Base-by-base conservation (phyloP, 2,888 invertebrate genomes). In the Epirrita christyi region DNA sequence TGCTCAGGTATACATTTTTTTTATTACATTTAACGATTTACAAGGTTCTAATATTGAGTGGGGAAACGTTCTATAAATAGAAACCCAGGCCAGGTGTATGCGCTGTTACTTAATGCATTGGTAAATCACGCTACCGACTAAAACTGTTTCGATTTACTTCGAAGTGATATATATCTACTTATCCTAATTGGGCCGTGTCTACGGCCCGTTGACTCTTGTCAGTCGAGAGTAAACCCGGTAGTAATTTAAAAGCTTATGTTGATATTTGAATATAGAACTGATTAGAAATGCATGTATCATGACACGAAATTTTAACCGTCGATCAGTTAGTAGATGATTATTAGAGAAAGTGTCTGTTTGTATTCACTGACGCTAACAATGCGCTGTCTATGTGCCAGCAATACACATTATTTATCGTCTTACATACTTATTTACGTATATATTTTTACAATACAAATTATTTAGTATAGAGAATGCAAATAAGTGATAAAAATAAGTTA, bases 21-120 rank as follows among this genome's bases (percentile, higher is more conserved):
- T 62, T 64, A 62, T 55, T 57, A 59, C 59, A 44, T 40, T 41
- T 58, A 50, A 47, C 37, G 46, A 55, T 59, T 55, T 38, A 21
- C 61, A 56, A 58, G 63, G 60, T 55, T 59, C 15, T 56, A 42
- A 37, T 43, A 15, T 53, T 52, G 57, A 56, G 55, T 64, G 50
- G 58, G 52, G 58, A 58, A 56, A 60, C 55, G 36, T 64, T 72
- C 75, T 76, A 75, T 76, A 71, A 74, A 80, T 81, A 76, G 76
- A 72, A 65, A 55, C 51, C 64, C n/a, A n/a, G 55, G 72, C 79
- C 80, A 84, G 81, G 81, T 82, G 81, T 74, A 70, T n/a, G n/a
- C n/a, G 58, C 45, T 68, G 61, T 72, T 70, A 71, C 74, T 70
- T 75, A 75, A 71, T 76, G 71, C 74, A 71, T 78, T 76, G 66